Evolutionary conservation across 2,797 vertebrate genomes (phyloP).

Genomic region (Lithobates pipiens): DNA sequence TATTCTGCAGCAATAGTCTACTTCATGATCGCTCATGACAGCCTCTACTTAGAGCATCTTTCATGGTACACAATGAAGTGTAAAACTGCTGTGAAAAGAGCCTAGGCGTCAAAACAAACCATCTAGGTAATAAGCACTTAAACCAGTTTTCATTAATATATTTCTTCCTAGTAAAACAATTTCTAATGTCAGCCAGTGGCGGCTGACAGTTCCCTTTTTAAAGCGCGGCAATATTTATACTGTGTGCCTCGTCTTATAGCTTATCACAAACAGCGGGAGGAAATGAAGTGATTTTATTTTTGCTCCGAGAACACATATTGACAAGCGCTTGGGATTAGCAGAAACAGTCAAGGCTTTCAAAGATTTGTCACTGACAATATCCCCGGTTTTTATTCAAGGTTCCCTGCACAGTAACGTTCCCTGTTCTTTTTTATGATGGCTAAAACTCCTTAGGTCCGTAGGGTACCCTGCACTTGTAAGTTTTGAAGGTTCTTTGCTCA

Average conservation of each 20-base stretch:
- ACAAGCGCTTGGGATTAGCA: constrained; percentile 32
- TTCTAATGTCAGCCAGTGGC: constrained; percentile 70
- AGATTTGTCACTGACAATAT: constrained; percentile 14
- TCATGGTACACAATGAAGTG: constrained; percentile 81
- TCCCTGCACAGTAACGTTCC: no score
- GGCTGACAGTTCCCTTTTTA: constrained; percentile 63
- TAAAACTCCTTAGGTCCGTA: no score
- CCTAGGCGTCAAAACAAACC: constrained; percentile 81
- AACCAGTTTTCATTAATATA: constrained; percentile 83
- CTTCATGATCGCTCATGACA: constrained; percentile 80
- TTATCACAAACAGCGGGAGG: constrained; percentile 65
- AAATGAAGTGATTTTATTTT: constrained; percentile 61
- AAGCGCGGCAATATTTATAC: constrained; percentile 62
- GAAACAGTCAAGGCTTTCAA: constrained; percentile 21
- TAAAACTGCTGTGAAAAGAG: constrained; percentile 78
- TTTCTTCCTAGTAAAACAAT: constrained; percentile 81
- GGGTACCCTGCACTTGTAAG: no score
- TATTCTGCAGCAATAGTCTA: constrained; percentile 75
- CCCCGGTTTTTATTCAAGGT: not conserved
- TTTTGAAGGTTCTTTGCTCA: no score
- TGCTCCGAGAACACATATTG: constrained; percentile 33
- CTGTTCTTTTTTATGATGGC: no score
- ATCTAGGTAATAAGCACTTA: constrained; percentile 82
- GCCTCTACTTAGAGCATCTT: constrained; percentile 81
- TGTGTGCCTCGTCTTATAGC: constrained; percentile 36